Evolutionary conservation across 2,797 vertebrate genomes (phyloP).

Genomic region (Peromyscus nudipes): DNA sequence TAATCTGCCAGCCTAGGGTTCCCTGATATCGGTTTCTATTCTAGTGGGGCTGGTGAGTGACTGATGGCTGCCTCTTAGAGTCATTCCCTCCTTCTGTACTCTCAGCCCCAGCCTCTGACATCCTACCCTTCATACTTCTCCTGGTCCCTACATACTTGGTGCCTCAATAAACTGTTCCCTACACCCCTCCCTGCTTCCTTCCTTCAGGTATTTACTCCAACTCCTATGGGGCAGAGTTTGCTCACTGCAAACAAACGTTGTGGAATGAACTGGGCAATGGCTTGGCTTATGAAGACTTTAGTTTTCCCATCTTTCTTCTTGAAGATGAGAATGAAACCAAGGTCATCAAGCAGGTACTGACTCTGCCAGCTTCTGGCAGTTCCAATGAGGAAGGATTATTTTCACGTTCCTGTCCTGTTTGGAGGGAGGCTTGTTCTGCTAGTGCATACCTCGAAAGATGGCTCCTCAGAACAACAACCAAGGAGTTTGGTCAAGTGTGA

Average conservation of each 20-base stretch:
- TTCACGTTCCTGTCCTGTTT: not conserved
- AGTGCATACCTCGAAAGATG: not conserved
- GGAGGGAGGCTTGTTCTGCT: not conserved
- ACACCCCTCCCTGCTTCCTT: not conserved
- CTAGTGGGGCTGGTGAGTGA: not conserved
- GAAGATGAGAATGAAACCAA: constrained; percentile 94
- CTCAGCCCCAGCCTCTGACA: not conserved
- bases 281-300: constrained; percentile 94
- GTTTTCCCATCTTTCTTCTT: constrained; percentile 96
- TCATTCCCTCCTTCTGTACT: not conserved
- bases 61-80: not conserved
- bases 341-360: constrained; percentile 93
- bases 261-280: constrained; percentile 94
- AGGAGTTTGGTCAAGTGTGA: not conserved
- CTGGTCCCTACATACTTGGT: not conserved
- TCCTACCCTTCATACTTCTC: not conserved
- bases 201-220: constrained; percentile 92
- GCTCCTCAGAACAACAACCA: not conserved
- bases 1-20: not conserved
- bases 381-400: not conserved
- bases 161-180: not conserved
- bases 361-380: not conserved
- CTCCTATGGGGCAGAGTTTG: constrained; percentile 90
- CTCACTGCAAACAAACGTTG: constrained; percentile 90
- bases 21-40: not conserved